phyloP scores from a whole-genome alignment of 2,113 vertebrate genomes.

The Acinonyx jubatus region DNA sequence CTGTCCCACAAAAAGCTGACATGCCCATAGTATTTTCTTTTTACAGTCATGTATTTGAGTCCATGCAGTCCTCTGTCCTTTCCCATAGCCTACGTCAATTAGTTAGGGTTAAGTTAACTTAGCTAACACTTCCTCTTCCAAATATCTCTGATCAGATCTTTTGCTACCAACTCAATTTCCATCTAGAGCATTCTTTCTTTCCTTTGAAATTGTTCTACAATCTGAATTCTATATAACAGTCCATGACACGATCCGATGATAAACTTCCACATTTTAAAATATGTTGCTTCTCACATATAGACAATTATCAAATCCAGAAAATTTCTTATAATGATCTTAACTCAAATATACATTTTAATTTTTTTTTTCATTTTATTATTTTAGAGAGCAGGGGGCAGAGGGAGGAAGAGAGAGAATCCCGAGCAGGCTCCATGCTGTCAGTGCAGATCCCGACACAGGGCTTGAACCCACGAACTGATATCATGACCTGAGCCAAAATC shows the following conservation, averaged over 20 bases:
- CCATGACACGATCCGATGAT: background rate
- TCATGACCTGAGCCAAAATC: background rate
- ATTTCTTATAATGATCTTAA: background rate
- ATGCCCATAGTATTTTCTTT: background rate
- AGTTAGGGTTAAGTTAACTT: background rate
- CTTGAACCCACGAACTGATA: background rate
- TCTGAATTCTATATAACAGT: background rate
- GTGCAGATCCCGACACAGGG: background rate
- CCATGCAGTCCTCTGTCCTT: background rate
- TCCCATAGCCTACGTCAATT: background rate
- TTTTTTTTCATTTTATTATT: too few relatives aligned
- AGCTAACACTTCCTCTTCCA: background rate
- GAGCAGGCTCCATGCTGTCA: background rate
- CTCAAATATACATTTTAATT: background rate
- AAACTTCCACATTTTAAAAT: background rate
- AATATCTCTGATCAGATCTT: background rate
- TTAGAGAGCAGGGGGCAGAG: background rate
- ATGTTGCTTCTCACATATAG: background rate
- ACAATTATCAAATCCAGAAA: background rate
- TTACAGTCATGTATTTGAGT: background rate
- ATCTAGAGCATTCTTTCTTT: background rate
- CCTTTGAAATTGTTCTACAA: slow-evolving; percentile 43
- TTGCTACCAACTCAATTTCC: background rate
- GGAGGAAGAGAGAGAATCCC: background rate
- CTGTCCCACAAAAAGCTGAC: background rate